phyloP scores from a whole-genome alignment of 2,113 vertebrate genomes.

The Chionomys nivalis region DNA sequence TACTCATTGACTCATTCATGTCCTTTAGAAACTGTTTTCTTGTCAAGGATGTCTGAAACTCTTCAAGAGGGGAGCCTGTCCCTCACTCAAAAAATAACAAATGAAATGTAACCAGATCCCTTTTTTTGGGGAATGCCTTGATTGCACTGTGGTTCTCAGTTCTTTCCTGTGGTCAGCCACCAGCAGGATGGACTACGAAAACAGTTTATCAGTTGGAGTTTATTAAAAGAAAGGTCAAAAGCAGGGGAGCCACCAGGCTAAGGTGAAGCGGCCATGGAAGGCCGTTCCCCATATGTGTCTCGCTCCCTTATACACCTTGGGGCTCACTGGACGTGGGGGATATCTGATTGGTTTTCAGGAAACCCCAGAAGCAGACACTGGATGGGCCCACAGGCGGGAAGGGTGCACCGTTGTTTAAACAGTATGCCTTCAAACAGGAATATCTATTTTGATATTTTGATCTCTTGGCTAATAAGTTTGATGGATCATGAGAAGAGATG shows the following conservation, averaged over 20 bases:
- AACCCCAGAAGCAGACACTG: constrained; percentile 79
- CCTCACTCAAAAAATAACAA: constrained; percentile 15
- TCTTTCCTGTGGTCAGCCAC: constrained; percentile 74
- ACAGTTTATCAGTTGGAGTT: constrained; percentile 82
- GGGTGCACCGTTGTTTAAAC: constrained; percentile 82
- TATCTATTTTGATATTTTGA: constrained; percentile 81
- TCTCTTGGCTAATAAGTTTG: constrained; percentile 83
- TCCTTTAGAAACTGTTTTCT: constrained; percentile 28
- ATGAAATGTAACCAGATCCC: background rate
- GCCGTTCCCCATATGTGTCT: constrained; percentile 73
- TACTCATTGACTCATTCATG: background rate
- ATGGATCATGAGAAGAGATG: constrained; percentile 85
- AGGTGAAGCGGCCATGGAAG: constrained; percentile 79
- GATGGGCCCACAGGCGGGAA: constrained; percentile 68
- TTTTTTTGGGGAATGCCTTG: background rate
- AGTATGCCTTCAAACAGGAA: constrained; percentile 80
- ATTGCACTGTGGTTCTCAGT: constrained; percentile 72
- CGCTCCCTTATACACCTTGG: constrained; percentile 78
- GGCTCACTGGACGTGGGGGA: constrained; percentile 73
- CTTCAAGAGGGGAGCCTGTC: background rate
- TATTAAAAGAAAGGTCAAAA: constrained; percentile 73
- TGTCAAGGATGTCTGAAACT: background rate
- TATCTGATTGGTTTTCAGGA: constrained; percentile 75
- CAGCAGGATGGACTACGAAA: constrained; percentile 67
- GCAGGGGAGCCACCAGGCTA: constrained; percentile 61